These are phyloP conservation scores for Antheraea mylitta DNA, from an alignment of 1,140 invertebrate genomes.

Conservation along the genomic window DNA sequence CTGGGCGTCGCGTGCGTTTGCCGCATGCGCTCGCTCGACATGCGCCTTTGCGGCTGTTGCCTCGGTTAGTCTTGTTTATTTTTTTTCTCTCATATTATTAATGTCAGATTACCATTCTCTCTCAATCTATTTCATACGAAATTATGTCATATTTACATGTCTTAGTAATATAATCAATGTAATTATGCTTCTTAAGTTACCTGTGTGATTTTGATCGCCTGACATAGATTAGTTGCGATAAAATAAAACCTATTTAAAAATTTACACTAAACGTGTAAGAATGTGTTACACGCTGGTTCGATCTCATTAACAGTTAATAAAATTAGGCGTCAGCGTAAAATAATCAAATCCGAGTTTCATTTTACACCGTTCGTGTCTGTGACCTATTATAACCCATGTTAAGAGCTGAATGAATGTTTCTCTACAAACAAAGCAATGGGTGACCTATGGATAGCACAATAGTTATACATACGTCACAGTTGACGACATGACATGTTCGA, in stretches of 20 bases:
- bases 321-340: background rate
- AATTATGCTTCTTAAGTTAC: background rate
- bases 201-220: background rate
- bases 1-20: slow-evolving; percentile 41
- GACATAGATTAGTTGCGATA: background rate
- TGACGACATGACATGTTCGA: no score
- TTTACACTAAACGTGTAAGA: background rate
- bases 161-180: background rate
- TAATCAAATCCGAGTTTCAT: background rate
- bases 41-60: slow-evolving; percentile 74
- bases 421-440: background rate
- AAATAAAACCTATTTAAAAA: background rate
- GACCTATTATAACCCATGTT: background rate
- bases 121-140: background rate
- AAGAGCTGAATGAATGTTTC: background rate
- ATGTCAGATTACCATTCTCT: background rate
- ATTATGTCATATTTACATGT: slow-evolving; percentile 3
- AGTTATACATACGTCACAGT: no score
- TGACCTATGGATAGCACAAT: background rate
- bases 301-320: background rate
- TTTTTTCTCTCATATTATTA: no score
- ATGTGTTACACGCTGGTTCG: background rate
- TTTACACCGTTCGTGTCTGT: background rate
- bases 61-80: slow-evolving; percentile 50
- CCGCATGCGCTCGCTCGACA: slow-evolving; percentile 48